These are phyloP conservation scores for Adelges cooleyi DNA, from an alignment of 1,140 invertebrate genomes.

Conservation along the genomic window DNA sequence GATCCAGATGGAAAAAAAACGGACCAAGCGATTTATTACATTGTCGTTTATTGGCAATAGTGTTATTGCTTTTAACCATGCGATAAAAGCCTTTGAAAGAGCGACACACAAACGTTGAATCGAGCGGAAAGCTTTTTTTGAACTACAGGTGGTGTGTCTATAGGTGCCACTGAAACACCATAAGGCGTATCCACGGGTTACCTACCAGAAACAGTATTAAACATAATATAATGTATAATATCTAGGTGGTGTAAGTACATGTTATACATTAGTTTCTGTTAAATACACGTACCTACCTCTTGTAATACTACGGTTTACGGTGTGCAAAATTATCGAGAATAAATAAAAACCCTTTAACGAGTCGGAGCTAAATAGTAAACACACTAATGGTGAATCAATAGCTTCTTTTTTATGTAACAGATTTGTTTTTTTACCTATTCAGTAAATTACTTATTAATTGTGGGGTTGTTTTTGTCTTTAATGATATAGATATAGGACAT, in stretches of 20 bases:
- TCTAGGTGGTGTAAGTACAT: not conserved
- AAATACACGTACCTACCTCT: not conserved
- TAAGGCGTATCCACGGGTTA: not conserved
- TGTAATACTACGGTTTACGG: too few relatives aligned
- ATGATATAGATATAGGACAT: too few relatives aligned
- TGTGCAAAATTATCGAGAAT: not conserved
- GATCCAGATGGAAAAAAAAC: too few relatives aligned
- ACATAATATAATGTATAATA: not conserved
- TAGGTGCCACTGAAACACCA: not conserved
- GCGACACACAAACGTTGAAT: not conserved
- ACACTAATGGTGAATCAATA: too few relatives aligned
- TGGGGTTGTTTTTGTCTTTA: too few relatives aligned
- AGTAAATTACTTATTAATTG: too few relatives aligned
- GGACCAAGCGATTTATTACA: too few relatives aligned
- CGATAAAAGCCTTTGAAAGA: not conserved
- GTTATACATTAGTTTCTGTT: not conserved
- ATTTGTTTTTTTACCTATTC: too few relatives aligned
- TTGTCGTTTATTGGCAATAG: too few relatives aligned
- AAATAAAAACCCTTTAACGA: not conserved
- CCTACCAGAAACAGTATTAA: not conserved
- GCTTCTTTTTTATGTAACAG: too few relatives aligned
- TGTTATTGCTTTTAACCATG: too few relatives aligned
- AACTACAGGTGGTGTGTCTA: not conserved
- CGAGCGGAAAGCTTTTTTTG: not conserved
- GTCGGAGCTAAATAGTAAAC: not conserved